phyloP scores from a whole-genome alignment of 1,140 invertebrate species.

The Megalonaias nervosa region DNA sequence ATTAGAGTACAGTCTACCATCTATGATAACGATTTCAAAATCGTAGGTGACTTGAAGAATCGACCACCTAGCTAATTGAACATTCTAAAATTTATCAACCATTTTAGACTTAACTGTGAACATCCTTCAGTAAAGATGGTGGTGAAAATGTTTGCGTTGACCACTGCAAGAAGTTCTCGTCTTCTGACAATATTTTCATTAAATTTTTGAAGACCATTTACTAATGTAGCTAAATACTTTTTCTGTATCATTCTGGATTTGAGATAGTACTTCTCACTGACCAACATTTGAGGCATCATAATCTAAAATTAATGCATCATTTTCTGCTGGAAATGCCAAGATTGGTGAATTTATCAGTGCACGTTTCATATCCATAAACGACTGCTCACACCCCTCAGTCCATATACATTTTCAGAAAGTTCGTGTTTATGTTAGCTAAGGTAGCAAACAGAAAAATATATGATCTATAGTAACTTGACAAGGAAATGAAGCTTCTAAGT shows the following conservation, averaged over 20 bases:
- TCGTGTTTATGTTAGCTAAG: background rate
- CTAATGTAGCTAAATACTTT: too few relatives aligned
- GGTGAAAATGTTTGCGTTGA: conserved; percentile 39
- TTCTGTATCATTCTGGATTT: conserved; percentile 69
- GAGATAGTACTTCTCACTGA: conserved; percentile 46
- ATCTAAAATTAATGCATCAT: conserved; percentile 61
- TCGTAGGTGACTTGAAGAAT: conserved; percentile 51
- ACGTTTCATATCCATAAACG: conserved; percentile 42
- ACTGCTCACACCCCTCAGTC: background rate
- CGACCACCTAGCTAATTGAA: conserved; percentile 57
- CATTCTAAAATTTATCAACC: conserved; percentile 41
- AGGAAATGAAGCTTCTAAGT: too few relatives aligned
- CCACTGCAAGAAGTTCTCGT: conserved; percentile 49
- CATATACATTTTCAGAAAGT: conserved; percentile 9
- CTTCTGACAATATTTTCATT: conserved; percentile 50
- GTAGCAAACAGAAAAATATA: too few relatives aligned
- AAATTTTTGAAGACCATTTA: too few relatives aligned
- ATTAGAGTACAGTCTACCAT: conserved; percentile 52
- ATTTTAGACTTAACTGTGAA: conserved; percentile 45
- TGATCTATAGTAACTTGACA: too few relatives aligned
- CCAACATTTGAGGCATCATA: conserved; percentile 69
- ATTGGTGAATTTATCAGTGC: conserved; percentile 41
- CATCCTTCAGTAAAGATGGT: conserved; percentile 43
- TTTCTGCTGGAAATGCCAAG: conserved; percentile 52
- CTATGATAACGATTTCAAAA: conserved; percentile 47